Evolutionary conservation across 2,113 vertebrate genomes (phyloP).

Genomic region (Malurus elegans): DNA sequence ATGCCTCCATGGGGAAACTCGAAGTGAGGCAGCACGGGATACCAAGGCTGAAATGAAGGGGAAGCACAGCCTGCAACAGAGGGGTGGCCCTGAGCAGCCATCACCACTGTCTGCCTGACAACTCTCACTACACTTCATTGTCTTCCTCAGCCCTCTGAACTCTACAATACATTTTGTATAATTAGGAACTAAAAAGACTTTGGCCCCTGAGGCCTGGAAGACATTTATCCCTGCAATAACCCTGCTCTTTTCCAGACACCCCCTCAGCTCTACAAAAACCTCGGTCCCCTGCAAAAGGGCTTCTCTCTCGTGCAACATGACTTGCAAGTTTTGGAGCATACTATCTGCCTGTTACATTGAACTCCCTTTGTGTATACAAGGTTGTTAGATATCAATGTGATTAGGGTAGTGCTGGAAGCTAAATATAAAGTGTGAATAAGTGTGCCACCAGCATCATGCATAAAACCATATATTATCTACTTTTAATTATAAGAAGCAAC

Average conservation of each 20-base stretch:
- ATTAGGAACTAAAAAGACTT: neutral
- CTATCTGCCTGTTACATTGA: neutral
- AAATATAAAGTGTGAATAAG: neutral
- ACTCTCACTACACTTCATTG: neutral
- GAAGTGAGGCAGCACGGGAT: neutral
- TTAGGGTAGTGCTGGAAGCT: neutral
- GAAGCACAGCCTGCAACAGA: neutral
- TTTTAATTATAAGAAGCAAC: neutral
- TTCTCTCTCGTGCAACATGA: neutral
- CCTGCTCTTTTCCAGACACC: neutral
- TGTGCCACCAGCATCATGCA: neutral
- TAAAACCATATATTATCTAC: neutral
- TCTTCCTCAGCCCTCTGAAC: neutral
- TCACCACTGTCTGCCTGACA: neutral
- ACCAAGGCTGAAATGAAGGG: neutral
- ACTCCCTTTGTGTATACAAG: fast-evolving
- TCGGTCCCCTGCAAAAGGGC: fast-evolving
- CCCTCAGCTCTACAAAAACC: neutral
- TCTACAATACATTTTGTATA: neutral
- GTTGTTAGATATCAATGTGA: neutral
- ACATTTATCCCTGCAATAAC: neutral
- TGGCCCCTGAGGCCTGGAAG: neutral
- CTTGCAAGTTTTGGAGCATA: neutral
- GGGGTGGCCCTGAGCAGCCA: neutral
- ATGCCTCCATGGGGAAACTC: neutral